Evolutionary conservation across 2,888 invertebrate genomes (phyloP).

Genomic region (Brachyptera risi): DNA sequence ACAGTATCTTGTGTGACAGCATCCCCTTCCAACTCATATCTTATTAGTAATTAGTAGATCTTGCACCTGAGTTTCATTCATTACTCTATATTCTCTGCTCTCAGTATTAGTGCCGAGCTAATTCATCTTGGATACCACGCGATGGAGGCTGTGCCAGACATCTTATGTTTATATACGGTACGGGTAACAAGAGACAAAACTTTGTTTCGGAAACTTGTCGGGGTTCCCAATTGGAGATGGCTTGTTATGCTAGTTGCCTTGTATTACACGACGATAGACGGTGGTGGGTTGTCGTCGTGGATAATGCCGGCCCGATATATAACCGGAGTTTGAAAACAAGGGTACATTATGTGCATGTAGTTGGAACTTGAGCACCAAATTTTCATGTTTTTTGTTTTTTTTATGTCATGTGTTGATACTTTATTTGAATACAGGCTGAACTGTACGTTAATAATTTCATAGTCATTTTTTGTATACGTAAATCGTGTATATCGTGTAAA

Average conservation of each 20-base stretch:
- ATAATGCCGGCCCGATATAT: too few relatives aligned
- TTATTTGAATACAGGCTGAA: too few relatives aligned
- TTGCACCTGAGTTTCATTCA: conserved; percentile 21
- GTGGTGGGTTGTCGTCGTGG: too few relatives aligned
- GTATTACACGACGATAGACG: too few relatives aligned
- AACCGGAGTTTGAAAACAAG: too few relatives aligned
- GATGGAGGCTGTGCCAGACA: background rate
- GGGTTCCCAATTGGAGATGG: background rate
- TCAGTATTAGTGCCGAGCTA: background rate
- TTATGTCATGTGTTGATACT: too few relatives aligned
- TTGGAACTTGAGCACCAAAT: too few relatives aligned
- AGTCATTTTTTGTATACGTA: too few relatives aligned
- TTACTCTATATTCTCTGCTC: background rate
- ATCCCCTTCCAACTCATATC: background rate
- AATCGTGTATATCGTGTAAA: too few relatives aligned
- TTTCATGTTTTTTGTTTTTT: too few relatives aligned
- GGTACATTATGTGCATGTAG: too few relatives aligned
- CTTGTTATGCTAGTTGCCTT: conserved; percentile 2
- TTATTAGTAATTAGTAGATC: conserved; percentile 5
- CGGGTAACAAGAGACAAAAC: background rate
- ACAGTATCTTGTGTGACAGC: background rate
- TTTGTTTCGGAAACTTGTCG: background rate
- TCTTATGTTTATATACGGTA: background rate
- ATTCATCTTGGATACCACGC: background rate
- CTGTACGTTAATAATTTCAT: too few relatives aligned